phyloP scores from a whole-genome alignment of 2,797 vertebrate genomes.

The Molossus molossus region DNA sequence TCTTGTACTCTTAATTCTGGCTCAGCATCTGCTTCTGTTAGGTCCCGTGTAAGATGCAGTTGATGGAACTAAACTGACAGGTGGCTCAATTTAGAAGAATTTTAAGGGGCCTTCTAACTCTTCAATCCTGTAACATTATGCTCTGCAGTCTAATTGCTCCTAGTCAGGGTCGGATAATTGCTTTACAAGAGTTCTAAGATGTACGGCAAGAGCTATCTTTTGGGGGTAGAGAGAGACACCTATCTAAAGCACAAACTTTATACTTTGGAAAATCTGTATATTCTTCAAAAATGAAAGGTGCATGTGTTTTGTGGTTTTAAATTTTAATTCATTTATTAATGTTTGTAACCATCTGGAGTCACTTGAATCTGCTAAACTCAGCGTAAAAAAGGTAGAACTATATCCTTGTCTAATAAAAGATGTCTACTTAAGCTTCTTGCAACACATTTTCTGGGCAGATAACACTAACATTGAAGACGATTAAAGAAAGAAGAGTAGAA shows the following conservation, averaged over 20 bases:
- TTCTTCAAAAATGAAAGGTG: constrained; percentile 27
- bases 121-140: background rate
- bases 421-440: background rate
- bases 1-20: background rate
- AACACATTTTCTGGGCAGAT: background rate
- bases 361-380: constrained; percentile 46
- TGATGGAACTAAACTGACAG: constrained; percentile 16
- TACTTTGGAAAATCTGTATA: constrained; percentile 13
- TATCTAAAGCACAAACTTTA: constrained; percentile 37
- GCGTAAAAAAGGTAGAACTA: background rate
- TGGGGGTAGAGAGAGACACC: background rate
- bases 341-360: constrained; percentile 35
- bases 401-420: background rate
- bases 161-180: background rate
- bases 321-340: constrained; percentile 46
- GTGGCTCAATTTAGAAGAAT: background rate
- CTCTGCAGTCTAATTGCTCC: background rate
- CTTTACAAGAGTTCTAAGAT: constrained; percentile 17
- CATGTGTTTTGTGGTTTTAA: background rate
- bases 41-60: background rate
- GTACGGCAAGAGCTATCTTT: background rate
- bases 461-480: background rate
- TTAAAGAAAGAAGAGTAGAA: constrained; percentile 11
- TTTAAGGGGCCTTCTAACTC: background rate
- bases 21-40: background rate